A percentile compares a stretch with the other conserved stretches of the same genome.
Evolutionary conservation across 2,888 invertebrate genomes (phyloP).

Genomic region (Lucinisca nassula): DNA sequence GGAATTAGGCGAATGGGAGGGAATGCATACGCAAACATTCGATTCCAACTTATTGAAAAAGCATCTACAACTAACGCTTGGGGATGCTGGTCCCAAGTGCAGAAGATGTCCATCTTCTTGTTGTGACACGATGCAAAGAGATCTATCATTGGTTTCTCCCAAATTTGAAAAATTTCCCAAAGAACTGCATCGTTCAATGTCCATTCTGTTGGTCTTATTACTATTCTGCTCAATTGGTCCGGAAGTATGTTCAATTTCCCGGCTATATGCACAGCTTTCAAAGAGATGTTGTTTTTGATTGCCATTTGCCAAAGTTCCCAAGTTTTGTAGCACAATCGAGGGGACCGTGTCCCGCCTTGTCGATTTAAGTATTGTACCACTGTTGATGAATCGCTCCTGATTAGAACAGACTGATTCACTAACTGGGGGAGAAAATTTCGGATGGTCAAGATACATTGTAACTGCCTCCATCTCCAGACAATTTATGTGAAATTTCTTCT

Average conservation of each 20-base stretch:
- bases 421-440: constrained; percentile 11
- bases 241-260: constrained; percentile 46
- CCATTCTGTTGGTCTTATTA: constrained; percentile 44
- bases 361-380: not conserved
- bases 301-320: constrained; percentile 37
- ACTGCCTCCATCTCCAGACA: too few species aligned
- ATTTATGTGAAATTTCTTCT: constrained; percentile 38
- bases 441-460: too few species aligned
- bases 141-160: constrained; percentile 20
- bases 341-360: not conserved
- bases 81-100: too few species aligned
- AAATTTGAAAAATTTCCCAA: constrained; percentile 18
- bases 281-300: not conserved
- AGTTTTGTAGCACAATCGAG: too few species aligned
- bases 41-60: constrained; percentile 35
- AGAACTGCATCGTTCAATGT: constrained; percentile 4
- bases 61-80: constrained; percentile 42
- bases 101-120: constrained; percentile 22
- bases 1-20: constrained; percentile 43
- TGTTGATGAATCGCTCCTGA: not conserved
- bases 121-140: not conserved
- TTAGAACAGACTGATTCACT: not conserved
- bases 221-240: constrained; percentile 25
- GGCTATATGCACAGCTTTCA: constrained; percentile 46
- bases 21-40: constrained; percentile 47